Evolutionary conservation across 2,113 vertebrate species (phyloP), one percentile per base, ranked within the genome.

Genomic region (Corynorhinus townsendii): DNA sequence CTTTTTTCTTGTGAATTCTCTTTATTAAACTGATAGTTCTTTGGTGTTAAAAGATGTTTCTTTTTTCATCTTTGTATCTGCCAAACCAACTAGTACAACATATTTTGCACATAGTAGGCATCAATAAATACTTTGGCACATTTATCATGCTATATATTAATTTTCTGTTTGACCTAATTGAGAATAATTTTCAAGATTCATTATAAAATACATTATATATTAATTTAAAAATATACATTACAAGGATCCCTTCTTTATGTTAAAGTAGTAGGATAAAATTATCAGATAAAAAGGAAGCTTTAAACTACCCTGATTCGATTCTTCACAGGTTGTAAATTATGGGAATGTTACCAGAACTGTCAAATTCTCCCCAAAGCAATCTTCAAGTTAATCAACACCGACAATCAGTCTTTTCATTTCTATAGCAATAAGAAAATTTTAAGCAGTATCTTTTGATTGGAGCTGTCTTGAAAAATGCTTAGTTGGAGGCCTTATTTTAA

Each of bases 401-500:
- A 97, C 98, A 98, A 99, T 98, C 98, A 98, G 69, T 96, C 98
- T 97, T 98, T 98, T 98, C 98, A 98, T 97, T 98, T 98, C 96
- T 97, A 91, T 95, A 97, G 97, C 98, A 99, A 97, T 97, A 97
- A 98, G 96, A 98, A 98, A 98, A 98, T 97, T 98, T 98, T 97
- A 98, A 98, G 98, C 98, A 97, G 14, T 97, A 98, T 97, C 97
- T 98, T 98, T 98, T 98, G 98, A 98, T 98, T 98, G 97, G 98
- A 98, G 97, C 97, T 97, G 96, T 97, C 97, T 98, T 97, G 97
- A 98, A 98, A 98, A 98, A 98, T 96, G 98, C 98, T 98, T 98
- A 97, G 98, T 97, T 98, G 97, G 98, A 96, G 95, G 89, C 97
- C 97, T 98, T 98, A 98, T 98, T 98, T 98, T 98, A 97, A 98